Evolutionary conservation across 2,113 vertebrate species (phyloP), one percentile per base, ranked within the genome.

Genomic region (Eclectus roratus): DNA sequence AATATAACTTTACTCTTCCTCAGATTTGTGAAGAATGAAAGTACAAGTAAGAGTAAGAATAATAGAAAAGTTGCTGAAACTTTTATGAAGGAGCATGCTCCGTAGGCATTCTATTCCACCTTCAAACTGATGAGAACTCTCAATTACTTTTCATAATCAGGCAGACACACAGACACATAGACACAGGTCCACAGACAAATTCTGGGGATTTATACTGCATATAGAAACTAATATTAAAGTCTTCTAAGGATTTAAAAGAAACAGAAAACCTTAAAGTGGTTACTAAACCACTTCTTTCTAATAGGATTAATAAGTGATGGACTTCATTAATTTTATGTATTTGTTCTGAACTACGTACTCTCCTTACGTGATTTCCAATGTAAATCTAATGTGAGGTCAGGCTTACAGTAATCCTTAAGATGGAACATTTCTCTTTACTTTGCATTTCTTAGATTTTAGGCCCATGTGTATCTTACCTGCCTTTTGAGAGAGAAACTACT

Each of bases 301-400:
- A 61, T 4, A 94, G 19, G 63, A 94, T 91, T 92, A 91, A 86
- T 84, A 83, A 85, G 17, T 87, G 9, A 17, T 72, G 44, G 58
- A 94, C 84, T 95, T 96, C 70, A 89, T 94, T 88, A 91, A 82
- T 94, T 91, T 91, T 89, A 77, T 63, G 28, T 73, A 70, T 95
- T 94, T 85, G 24, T 55, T 93, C 78, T 87, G 74, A 85, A 87
- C 89, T 77, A 85, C 69, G 49, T 69, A 28, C 4, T 87, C 21
- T 60, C 33, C 31, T 84, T 78, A 58, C 27, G n/a, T 65, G 44
- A 82, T 73, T 77, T 82, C 4, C 17, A 93, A 63, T 18, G 37
- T 55, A 77, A 82, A 93, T 6, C 9, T 80, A 80, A 63, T 64
- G 65, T n/a, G 14, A 16, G 8, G 17, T 87, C 24, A 82, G 44